These are phyloP conservation scores for Burhinus bistriatus DNA, from an alignment of 2,113 vertebrate species.

Conservation along the genomic window DNA sequence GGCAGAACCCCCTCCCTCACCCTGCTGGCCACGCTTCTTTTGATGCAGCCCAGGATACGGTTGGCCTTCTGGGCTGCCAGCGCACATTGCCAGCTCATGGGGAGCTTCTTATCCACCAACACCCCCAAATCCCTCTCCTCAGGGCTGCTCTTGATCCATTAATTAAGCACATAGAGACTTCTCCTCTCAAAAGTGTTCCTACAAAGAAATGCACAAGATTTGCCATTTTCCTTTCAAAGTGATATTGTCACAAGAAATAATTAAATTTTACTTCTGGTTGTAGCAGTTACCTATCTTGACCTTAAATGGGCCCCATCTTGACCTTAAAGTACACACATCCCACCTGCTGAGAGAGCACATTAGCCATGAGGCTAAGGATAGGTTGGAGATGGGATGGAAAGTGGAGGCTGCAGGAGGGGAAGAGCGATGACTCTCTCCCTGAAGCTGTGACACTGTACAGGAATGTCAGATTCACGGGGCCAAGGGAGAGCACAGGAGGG, in stretches of 20 bases:
- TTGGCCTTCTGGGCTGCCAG: no score
- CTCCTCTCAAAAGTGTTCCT: background rate
- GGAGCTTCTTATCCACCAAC: no score
- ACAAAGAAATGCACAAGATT: background rate
- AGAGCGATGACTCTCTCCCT: background rate
- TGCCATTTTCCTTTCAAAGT: background rate
- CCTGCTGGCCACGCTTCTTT: no score
- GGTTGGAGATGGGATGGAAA: background rate
- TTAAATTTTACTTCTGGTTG: background rate
- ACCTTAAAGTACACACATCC: background rate
- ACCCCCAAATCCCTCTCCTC: no score
- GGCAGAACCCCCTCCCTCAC: no score
- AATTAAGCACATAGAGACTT: background rate
- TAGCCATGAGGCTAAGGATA: background rate
- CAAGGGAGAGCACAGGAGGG: background rate
- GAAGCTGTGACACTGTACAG: background rate
- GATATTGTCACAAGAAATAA: background rate
- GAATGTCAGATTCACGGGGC: background rate
- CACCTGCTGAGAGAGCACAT: background rate
- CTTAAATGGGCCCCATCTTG: background rate
- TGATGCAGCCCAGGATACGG: no score
- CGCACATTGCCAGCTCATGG: no score
- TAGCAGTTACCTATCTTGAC: background rate
- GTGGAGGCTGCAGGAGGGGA: background rate
- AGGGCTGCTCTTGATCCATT: no score